phyloP scores from a whole-genome alignment of 64 coral and sea anemone genomes.

The Cladopsammia gracilis region DNA sequence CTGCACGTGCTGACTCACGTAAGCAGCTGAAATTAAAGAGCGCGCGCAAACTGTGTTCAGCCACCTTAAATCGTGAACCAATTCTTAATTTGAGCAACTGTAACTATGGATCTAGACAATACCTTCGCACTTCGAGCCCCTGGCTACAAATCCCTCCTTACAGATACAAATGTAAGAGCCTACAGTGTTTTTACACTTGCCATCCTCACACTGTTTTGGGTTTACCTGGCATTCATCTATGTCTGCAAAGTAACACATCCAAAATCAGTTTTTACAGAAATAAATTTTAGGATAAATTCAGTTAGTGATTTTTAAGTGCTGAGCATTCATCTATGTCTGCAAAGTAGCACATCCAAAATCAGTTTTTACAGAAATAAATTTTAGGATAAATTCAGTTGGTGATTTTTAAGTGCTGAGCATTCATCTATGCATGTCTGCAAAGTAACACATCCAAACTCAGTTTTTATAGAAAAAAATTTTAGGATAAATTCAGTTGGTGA shows the following conservation, averaged over 20 bases:
- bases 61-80: no score
- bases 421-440: slow-evolving; percentile 29
- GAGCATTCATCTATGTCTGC: slow-evolving; percentile 19
- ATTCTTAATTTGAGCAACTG: no score
- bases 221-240: background rate
- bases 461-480: background rate
- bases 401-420: background rate
- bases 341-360: background rate
- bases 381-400: background rate
- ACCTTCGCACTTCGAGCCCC: background rate
- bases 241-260: background rate
- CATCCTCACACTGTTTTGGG: background rate
- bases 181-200: background rate
- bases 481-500: background rate
- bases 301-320: background rate
- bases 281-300: background rate
- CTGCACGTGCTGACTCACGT: no score
- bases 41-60: no score
- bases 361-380: background rate
- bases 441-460: background rate
- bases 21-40: no score
- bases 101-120: background rate
- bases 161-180: background rate
- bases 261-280: background rate
- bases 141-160: background rate